Percentiles rank a stretch among this genome's conserved stretches.
Conservation (phyloP, 2,888 invertebrate genomes). For the Cantharis nigra region DNA sequence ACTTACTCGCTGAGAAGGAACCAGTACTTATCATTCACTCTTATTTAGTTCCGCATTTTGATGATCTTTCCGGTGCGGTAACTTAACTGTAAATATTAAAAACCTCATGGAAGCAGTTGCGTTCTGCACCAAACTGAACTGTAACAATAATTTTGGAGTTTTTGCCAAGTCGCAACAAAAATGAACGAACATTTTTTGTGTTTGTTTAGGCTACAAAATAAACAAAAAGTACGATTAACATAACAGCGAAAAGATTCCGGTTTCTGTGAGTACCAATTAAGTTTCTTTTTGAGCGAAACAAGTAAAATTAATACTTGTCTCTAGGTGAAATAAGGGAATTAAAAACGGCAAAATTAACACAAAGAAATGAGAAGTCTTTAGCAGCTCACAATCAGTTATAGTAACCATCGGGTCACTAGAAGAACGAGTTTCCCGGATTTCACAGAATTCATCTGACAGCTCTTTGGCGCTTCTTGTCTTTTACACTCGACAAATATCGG, state of each 20-base stretch:
- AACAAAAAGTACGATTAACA: neutral
- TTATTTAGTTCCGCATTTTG: neutral
- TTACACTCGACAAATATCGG: conserved; percentile 8
- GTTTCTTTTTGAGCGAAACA: neutral
- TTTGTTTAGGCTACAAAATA: neutral
- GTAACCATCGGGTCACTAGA: conserved; percentile 28
- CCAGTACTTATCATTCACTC: neutral
- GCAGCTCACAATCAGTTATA: conserved; percentile 17
- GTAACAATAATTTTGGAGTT: neutral
- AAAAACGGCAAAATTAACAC: conserved; percentile 21
- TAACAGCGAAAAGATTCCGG: neutral
- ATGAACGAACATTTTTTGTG: neutral
- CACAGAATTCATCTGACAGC: conserved; percentile 31
- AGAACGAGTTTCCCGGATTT: conserved; percentile 34
- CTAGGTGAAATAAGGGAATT: neutral
- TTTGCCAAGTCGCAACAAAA: neutral
- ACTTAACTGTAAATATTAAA: neutral
- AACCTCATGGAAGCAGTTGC: neutral
- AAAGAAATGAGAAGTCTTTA: conserved; percentile 29
- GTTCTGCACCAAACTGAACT: neutral
- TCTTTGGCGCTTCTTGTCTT: conserved; percentile 22
- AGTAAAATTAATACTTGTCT: neutral
- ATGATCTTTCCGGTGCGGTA: neutral
- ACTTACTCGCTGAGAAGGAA: neutral
- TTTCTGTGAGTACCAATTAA: neutral